phyloP scores from a whole-genome alignment of 2,113 vertebrate species.

The Datnioides undecimradiatus region DNA sequence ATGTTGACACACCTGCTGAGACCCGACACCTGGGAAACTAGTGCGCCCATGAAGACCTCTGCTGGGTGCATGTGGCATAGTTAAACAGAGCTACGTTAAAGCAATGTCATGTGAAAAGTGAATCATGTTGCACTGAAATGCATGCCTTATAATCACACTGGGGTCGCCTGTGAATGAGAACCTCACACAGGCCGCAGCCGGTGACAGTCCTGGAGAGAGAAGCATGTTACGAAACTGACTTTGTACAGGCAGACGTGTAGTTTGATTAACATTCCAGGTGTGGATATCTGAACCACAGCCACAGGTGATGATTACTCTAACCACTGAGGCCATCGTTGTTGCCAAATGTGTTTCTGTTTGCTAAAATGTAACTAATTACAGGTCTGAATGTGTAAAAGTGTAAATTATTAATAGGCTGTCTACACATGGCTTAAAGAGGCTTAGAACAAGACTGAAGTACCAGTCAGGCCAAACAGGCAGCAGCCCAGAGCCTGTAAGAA shows the following conservation, averaged over 20 bases:
- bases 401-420: background rate
- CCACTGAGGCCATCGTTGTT: background rate
- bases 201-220: background rate
- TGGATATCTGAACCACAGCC: background rate
- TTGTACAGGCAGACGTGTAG: background rate
- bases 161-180: conserved; percentile 2
- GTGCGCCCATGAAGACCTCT: conserved; percentile 5
- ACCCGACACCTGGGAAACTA: background rate
- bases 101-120: background rate
- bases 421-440: background rate
- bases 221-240: background rate
- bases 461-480: background rate
- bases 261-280: conserved; percentile 32
- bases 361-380: background rate
- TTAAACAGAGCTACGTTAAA: background rate
- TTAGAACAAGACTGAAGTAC: background rate
- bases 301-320: background rate
- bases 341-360: background rate
- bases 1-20: background rate
- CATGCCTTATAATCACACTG: background rate
- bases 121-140: conserved; percentile 7
- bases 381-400: background rate
- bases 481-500: background rate
- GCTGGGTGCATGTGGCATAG: background rate
- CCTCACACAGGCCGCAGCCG: background rate